Percentiles rank a stretch among this genome's conserved stretches.
phyloP scores from a whole-genome alignment of 1,140 invertebrate genomes.

The Gryllus bimaculatus region DNA sequence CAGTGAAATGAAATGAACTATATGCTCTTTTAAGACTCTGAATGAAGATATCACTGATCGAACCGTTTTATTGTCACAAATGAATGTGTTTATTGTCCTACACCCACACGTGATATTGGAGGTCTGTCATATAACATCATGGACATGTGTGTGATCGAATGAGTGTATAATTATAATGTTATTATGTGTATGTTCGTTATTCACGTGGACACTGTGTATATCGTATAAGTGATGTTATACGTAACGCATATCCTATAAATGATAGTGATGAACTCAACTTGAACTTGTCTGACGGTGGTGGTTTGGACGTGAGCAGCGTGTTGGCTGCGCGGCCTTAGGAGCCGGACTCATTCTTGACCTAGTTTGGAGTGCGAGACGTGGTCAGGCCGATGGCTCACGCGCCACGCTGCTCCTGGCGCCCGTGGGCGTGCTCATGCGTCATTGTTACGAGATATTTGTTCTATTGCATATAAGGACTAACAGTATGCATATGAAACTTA shows the following conservation, averaged over 20 bases:
- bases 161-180: not conserved
- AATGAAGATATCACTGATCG: not conserved
- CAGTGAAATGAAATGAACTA: not conserved
- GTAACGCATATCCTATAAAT: not conserved
- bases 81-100: not conserved
- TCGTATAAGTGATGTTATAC: not conserved
- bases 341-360: too few species aligned
- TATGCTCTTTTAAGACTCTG: not conserved
- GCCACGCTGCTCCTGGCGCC: too few species aligned
- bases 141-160: not conserved
- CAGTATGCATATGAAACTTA: not conserved
- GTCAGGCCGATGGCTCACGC: too few species aligned
- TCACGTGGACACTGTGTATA: slow-evolving; percentile 1
- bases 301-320: too few species aligned
- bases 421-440: too few species aligned
- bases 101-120: not conserved
- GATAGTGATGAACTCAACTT: not conserved
- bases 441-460: too few species aligned
- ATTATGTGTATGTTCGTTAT: slow-evolving; percentile 1
- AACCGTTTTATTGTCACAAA: not conserved
- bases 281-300: not conserved
- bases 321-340: too few species aligned
- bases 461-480: too few species aligned
- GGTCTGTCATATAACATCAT: not conserved
- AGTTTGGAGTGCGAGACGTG: too few species aligned